These are phyloP conservation scores for Perccottus glenii DNA, from an alignment of 2,113 vertebrate genomes.

Conservation along the genomic window DNA sequence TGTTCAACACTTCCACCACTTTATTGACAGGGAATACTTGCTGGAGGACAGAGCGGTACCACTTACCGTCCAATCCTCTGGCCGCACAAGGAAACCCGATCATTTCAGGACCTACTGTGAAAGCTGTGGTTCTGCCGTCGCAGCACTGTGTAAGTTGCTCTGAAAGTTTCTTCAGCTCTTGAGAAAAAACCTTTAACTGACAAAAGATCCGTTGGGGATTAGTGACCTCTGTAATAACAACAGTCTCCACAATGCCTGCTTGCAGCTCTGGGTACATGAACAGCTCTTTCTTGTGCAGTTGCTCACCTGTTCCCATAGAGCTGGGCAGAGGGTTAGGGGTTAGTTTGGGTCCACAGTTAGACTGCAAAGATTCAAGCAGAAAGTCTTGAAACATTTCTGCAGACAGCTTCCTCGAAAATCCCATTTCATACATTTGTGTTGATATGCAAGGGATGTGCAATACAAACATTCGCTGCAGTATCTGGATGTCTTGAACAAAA, in stretches of 20 bases:
- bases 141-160: conserved; percentile 80
- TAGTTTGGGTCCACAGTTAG: conserved; percentile 11
- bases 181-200: conserved; percentile 87
- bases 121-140: conserved; percentile 50
- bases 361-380: conserved; percentile 59
- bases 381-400: conserved; percentile 67
- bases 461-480: conserved; percentile 75
- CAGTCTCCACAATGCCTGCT: conserved; percentile 81
- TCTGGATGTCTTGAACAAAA: conserved; percentile 82
- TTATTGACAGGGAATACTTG: conserved; percentile 74
- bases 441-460: conserved; percentile 82
- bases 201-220: conserved; percentile 87
- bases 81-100: conserved; percentile 88
- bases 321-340: conserved; percentile 17
- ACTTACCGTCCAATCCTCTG: conserved; percentile 84
- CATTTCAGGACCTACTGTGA: conserved; percentile 63
- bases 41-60: conserved; percentile 89
- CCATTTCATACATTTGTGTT: conserved; percentile 84
- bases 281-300: conserved; percentile 57
- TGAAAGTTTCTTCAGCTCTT: conserved; percentile 84
- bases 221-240: conserved; percentile 87
- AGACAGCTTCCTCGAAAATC: conserved; percentile 79
- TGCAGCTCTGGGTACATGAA: conserved; percentile 88
- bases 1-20: conserved; percentile 84
- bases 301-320: conserved; percentile 6